These are phyloP conservation scores for Apis dorsata DNA, from an alignment of 1,140 invertebrate genomes.

Conservation along the genomic window DNA sequence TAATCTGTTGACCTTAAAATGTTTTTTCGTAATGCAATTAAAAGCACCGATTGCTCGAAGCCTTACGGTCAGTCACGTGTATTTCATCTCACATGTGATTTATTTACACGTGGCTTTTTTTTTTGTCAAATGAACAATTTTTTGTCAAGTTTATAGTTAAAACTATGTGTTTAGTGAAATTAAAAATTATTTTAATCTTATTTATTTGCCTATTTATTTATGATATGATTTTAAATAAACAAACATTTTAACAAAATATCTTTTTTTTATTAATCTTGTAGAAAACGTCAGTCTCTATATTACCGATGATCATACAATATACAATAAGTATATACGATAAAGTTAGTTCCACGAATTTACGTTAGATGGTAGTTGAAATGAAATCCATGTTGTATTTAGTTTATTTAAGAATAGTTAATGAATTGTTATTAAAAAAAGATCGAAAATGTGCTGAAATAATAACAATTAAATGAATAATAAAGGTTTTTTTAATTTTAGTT, in stretches of 20 bases:
- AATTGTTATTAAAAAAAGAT: neutral
- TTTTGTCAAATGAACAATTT: neutral
- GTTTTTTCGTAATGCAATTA: conserved; percentile 51
- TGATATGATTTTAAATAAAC: too few relatives aligned
- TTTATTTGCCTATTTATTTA: neutral
- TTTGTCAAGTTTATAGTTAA: neutral
- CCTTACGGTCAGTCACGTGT: conserved; percentile 64
- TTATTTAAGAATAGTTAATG: neutral
- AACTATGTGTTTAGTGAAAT: neutral
- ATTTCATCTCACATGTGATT: conserved; percentile 56
- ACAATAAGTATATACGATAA: too few relatives aligned
- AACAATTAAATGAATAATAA: neutral
- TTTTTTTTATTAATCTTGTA: neutral
- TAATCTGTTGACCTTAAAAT: conserved; percentile 74
- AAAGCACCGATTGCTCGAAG: conserved; percentile 66
- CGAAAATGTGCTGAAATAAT: neutral
- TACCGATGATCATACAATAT: neutral
- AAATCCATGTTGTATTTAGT: neutral
- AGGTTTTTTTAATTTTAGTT: neutral
- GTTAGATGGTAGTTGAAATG: neutral
- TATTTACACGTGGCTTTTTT: conserved; percentile 13
- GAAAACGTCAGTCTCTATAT: neutral
- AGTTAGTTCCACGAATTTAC: neutral
- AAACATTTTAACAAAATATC: neutral
- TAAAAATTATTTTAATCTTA: neutral